Evolutionary conservation across 2,888 invertebrate genomes (phyloP).

Genomic region (Chloroclysta siterata): DNA sequence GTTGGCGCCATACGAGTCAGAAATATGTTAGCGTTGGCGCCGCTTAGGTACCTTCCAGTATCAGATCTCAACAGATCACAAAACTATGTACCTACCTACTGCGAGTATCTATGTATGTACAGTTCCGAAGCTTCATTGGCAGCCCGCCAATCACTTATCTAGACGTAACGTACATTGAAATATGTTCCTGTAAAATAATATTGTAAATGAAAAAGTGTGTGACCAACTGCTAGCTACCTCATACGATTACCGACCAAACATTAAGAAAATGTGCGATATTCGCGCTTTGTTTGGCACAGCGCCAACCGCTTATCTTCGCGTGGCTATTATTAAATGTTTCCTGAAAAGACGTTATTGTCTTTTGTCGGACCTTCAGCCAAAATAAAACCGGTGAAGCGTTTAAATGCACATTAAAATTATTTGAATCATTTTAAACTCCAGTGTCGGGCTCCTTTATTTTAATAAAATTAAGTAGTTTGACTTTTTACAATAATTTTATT

Average conservation of each 20-base stretch:
- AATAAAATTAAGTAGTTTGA: too few species aligned
- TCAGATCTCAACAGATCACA: conserved; percentile 1
- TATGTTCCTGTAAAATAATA: neutral
- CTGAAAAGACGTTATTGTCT: conserved; percentile 7
- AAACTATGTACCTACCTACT: neutral
- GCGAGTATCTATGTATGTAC: too few species aligned
- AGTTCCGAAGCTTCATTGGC: conserved; percentile 39
- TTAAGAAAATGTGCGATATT: conserved; percentile 1
- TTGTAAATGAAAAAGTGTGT: conserved; percentile 17
- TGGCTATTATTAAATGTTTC: conserved; percentile 7
- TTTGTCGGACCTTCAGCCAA: neutral
- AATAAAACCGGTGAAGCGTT: too few species aligned
- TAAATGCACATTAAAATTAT: too few species aligned
- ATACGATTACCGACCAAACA: neutral
- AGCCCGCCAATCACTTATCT: conserved; percentile 47
- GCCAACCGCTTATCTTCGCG: conserved; percentile 12
- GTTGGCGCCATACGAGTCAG: neutral
- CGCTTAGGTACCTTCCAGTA: neutral
- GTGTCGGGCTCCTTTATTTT: too few species aligned
- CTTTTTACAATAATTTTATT: too few species aligned
- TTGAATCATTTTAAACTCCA: too few species aligned
- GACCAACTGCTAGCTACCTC: neutral
- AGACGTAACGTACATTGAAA: conserved; percentile 17
- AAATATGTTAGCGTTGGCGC: neutral
- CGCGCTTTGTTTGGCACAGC: conserved; percentile 7